Evolutionary conservation across 2,113 vertebrate genomes (phyloP).

Genomic region (Mormyrus iriodes): DNA sequence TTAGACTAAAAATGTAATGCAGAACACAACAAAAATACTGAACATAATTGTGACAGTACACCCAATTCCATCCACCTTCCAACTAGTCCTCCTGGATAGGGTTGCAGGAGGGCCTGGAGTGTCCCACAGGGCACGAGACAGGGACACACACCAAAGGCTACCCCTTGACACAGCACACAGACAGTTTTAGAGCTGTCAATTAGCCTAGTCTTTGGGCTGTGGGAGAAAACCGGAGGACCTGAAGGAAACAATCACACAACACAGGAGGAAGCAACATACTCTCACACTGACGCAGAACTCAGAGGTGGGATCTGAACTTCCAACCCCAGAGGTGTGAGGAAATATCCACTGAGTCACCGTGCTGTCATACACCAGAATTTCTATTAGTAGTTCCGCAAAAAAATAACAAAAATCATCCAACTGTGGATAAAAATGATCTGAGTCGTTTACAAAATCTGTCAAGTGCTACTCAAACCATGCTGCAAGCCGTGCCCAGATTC

Average conservation of each 20-base stretch:
- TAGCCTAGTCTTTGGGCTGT: neutral
- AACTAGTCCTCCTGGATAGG: neutral
- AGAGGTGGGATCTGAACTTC: neutral
- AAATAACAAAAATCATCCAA: neutral
- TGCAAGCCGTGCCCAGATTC: neutral
- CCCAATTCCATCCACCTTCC: neutral
- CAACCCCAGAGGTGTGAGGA: neutral
- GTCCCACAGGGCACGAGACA: neutral
- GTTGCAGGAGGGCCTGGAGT: neutral
- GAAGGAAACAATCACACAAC: neutral
- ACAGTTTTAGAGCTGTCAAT: neutral
- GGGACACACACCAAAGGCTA: neutral
- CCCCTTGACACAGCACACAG: neutral
- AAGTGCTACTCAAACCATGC: neutral
- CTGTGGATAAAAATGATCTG: neutral
- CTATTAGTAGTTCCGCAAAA: neutral
- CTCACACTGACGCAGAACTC: neutral
- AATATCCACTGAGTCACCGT: neutral
- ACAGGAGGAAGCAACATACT: neutral
- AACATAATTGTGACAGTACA: neutral
- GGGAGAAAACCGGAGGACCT: neutral
- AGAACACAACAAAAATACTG: neutral
- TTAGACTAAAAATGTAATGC: rapidly evolving
- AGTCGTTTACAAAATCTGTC: slow-evolving; percentile 1
- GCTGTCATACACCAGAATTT: neutral